phyloP scores from a whole-genome alignment of 2,797 vertebrate genomes.

The Pseudochirops cupreus region DNA sequence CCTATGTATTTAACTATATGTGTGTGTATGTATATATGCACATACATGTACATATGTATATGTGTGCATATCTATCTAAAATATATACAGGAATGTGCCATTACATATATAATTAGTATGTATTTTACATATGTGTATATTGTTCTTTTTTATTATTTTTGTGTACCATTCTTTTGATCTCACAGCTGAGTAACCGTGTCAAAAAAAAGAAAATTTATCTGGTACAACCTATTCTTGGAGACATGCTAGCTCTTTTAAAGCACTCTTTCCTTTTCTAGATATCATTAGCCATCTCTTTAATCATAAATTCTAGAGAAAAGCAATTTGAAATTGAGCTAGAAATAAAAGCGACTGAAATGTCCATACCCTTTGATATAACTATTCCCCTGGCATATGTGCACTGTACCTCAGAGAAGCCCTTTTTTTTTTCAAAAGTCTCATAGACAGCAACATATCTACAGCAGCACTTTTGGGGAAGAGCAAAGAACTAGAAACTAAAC shows the following conservation, averaged over 20 bases:
- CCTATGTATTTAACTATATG: no score
- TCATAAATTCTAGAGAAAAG: not conserved
- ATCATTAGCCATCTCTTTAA: not conserved
- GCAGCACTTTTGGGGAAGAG: not conserved
- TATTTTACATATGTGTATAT: not conserved
- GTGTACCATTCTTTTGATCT: not conserved
- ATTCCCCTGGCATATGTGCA: not conserved
- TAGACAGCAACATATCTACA: not conserved
- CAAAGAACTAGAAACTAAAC: not conserved
- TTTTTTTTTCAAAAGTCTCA: not conserved
- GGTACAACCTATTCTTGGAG: not conserved
- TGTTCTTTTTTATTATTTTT: no score
- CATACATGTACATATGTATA: no score
- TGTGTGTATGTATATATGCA: no score
- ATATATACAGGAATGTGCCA: no score
- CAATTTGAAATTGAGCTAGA: not conserved
- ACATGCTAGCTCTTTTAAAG: not conserved
- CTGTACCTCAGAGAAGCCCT: not conserved
- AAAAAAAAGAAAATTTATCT: not conserved
- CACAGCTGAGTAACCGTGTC: not conserved
- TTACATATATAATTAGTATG: no score
- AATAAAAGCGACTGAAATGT: not conserved
- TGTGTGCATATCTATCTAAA: no score
- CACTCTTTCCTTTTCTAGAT: not conserved
- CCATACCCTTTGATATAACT: not conserved